These are phyloP conservation scores for Euura lappo DNA, from an alignment of 1,140 invertebrate genomes.

Conservation along the genomic window DNA sequence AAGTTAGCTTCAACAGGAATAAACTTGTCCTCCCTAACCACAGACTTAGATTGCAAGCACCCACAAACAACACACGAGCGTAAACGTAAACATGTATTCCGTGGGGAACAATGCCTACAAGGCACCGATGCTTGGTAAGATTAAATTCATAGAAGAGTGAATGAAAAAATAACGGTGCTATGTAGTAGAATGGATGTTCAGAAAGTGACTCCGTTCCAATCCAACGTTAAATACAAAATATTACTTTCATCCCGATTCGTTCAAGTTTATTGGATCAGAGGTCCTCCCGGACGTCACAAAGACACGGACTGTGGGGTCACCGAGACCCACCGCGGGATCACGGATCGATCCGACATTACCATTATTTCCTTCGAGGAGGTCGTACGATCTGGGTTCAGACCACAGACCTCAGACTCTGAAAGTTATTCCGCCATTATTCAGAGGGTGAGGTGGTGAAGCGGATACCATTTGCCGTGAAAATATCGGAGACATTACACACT, in stretches of 20 bases:
- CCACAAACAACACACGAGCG: too few relatives aligned
- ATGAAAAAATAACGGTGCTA: neutral
- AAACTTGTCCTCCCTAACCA: too few relatives aligned
- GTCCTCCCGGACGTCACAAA: constrained; percentile 1
- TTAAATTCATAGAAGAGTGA: neutral
- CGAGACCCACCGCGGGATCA: neutral
- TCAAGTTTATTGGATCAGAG: neutral
- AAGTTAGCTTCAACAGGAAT: neutral
- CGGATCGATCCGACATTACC: neutral
- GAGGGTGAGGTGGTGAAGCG: neutral
- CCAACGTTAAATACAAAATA: too few relatives aligned
- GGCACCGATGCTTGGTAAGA: neutral
- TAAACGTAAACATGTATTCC: too few relatives aligned
- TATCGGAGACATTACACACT: neutral
- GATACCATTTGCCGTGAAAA: neutral
- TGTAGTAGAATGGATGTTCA: neutral
- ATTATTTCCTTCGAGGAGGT: neutral
- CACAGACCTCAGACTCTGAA: neutral
- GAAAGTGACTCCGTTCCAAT: neutral
- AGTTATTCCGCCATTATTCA: neutral
- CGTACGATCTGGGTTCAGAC: neutral
- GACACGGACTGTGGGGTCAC: neutral
- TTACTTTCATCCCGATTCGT: neutral
- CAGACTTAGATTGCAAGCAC: too few relatives aligned
- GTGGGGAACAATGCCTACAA: too few relatives aligned